Base-by-base conservation (phyloP, 2,113 vertebrate genomes). In the Odontesthes bonariensis region DNA sequence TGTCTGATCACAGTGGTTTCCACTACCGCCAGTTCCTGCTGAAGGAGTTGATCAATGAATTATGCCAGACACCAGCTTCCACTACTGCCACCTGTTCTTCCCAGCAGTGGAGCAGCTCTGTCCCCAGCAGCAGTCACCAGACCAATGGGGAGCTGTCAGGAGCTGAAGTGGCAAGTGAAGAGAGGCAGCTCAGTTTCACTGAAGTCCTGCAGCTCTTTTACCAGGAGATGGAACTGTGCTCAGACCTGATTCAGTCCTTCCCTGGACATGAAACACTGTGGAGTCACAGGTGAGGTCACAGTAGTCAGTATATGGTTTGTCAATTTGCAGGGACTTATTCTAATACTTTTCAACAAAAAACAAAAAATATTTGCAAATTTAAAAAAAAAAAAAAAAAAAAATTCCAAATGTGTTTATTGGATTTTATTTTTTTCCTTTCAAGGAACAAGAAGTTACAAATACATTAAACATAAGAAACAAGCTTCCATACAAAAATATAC, bases 1-100 rank as follows among this genome's bases (percentile, higher is more conserved):
- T 99, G 66, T 99, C 98, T 0, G 98, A 99, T 92, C 98, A 99
- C 82, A 99, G 98, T 61, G 98, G 98, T 59, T 99, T 99, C 92
- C 98, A 99, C 91, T 99, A 99, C 85, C 97, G 98, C 53, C 97
- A 99, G 88, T 99, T 98, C 91, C 92, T 99, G 77, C 94, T 99
- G 27, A 95, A 95, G 83, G 94, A 96, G 73, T 91, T 99, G 82
- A 92, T 94, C 32, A 33, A 78, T 6, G 91, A 92, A 61, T 77
- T 85, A 77, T 94, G 90, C 89, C 94, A 83, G 59, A 59, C 89
- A 58, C 79, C 66, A 53, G 89, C 93, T 94, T 95, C 90, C 93
- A 94, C 86, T 94, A 94, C 62, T 63, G 56, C 6, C 94, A 88
- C 51, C 92, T 93, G 77, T 95, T 95, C 70, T 81, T 93, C 65